phyloP scores from a whole-genome alignment of 2,113 vertebrate genomes.

The Charadrius vociferus region DNA sequence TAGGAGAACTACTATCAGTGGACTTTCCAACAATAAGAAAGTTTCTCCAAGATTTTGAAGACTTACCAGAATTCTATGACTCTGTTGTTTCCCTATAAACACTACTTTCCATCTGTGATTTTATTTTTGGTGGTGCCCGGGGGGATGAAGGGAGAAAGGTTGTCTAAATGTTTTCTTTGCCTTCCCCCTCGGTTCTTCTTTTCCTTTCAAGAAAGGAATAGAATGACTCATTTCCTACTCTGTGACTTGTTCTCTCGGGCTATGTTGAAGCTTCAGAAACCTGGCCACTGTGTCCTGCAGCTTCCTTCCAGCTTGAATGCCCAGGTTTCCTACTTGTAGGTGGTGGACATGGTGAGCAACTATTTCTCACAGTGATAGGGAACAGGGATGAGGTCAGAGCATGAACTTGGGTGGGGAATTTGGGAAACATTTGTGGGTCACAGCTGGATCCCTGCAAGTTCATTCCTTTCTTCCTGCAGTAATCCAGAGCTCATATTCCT shows the following conservation, averaged over 20 bases:
- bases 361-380: not conserved
- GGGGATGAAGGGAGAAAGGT: not conserved
- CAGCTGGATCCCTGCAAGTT: not conserved
- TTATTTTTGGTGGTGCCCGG: not conserved
- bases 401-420: not conserved
- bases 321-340: constrained; percentile 4
- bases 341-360: not conserved
- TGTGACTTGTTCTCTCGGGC: not conserved
- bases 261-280: not conserved
- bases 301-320: constrained; percentile 25
- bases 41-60: not conserved
- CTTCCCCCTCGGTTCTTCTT: not conserved
- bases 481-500: not conserved
- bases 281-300: not conserved
- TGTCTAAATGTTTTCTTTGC: not conserved
- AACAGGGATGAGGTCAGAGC: not conserved
- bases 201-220: constrained; percentile 26
- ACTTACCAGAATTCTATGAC: constrained; percentile 6
- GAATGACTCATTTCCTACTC: constrained; percentile 25
- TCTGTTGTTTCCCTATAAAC: constrained; percentile 45
- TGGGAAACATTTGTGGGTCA: not conserved
- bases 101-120: not conserved
- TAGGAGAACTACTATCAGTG: not conserved
- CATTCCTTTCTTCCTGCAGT: not conserved
- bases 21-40: constrained; percentile 21